phyloP scores from a whole-genome alignment of 2,797 vertebrate species.

The Anguilla marmorata region DNA sequence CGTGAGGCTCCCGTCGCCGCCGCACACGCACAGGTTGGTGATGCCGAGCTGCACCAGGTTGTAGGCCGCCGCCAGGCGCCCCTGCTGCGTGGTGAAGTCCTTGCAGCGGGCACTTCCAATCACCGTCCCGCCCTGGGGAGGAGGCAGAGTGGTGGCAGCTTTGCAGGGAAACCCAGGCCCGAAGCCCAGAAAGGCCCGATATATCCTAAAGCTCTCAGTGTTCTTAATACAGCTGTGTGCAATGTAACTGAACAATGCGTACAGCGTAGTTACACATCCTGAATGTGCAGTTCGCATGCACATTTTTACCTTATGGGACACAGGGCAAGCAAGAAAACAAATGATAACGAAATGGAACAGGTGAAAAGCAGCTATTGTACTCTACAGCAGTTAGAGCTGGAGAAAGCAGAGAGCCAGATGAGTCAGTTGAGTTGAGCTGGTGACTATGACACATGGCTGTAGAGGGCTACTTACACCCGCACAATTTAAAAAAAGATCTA shows the following conservation, averaged over 20 bases:
- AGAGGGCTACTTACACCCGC: background rate
- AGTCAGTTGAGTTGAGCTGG: background rate
- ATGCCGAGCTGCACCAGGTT: constrained; percentile 90
- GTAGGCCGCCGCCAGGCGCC: constrained; percentile 79
- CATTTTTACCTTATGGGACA: background rate
- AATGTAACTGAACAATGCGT: background rate
- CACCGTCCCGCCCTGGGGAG: constrained; percentile 84
- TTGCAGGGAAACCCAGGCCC: background rate
- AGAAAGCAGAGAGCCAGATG: background rate
- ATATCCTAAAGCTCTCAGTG: no score
- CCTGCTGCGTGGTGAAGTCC: constrained; percentile 82
- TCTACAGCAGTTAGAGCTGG: background rate
- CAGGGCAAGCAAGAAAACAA: background rate
- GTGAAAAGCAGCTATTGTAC: no score
- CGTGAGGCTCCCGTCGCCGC: constrained; percentile 93
- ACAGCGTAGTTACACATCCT: background rate
- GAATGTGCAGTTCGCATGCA: background rate
- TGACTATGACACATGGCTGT: background rate
- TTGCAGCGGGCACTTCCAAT: constrained; percentile 94
- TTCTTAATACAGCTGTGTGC: background rate
- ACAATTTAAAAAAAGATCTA: background rate
- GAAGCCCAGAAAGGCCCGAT: background rate
- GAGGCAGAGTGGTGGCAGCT: background rate
- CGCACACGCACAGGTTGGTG: constrained; percentile 94
- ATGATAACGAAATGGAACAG: background rate